Base-by-base conservation (phyloP, 1,140 invertebrate species). In the Euwallacea similis region DNA sequence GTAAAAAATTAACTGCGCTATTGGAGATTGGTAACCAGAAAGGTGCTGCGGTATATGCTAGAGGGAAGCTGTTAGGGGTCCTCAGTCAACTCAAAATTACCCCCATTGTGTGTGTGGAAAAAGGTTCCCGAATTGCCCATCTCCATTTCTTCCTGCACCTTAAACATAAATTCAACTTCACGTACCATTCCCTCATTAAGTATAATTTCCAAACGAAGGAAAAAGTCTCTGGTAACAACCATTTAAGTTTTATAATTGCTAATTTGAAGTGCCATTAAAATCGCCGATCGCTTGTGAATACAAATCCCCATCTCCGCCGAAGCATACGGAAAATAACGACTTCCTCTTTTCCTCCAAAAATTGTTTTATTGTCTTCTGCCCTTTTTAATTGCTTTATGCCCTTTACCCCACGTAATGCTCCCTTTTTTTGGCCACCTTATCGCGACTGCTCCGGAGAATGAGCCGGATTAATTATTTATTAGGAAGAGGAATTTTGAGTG, bases 381-480 rank as follows among this genome's bases (percentile, higher is more conserved):
- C 46, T 50, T 50, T 50, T 50, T 50, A 50, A 50, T 50, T 50
- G 46, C 46, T 50, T 50, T 13, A 13, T 50, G 46, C 46, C 46
- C 46, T 50, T 50, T 10, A 6, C 46, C 46, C 46, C 46, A 13
- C 13, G 46, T 50, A 50, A 50, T 4, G 46, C 13, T 2, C 46
- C 13, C 46, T 10, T 50, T 50, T 50, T 58, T 58, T n/a, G 55
- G 13, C 13, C 6, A 58, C 21, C 21, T 58, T 58, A 33, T 58
- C 55, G 55, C 55, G 55, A 58, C 13, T 16, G 55, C 55, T 58
- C 21, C 10, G n/a, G 55, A 16, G 55, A 58, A 58, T 58, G n/a
- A 15, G n/a, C 55, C 55, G 21, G 55, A 58, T 58, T 58, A 58
- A 58, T 58, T 58, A 58, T 58, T 58, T 58, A 58, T 58, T 13